phyloP scores from a whole-genome alignment of 2,888 invertebrate species.

The Ceratothoa steindachneri region DNA sequence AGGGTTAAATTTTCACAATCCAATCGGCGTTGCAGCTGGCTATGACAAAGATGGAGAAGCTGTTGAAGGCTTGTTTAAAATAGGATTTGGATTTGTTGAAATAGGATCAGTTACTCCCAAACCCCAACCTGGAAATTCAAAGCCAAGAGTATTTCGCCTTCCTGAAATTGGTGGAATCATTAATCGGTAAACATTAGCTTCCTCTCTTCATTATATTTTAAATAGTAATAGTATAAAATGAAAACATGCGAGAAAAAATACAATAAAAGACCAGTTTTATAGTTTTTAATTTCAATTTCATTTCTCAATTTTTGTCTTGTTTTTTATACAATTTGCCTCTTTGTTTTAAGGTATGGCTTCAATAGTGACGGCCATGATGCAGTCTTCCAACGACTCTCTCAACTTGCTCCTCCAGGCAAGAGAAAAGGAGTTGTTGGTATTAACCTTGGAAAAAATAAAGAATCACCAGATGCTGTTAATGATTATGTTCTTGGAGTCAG shows the following conservation, averaged over 20 bases:
- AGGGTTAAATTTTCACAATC: conserved; percentile 72
- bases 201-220: too few species aligned
- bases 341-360: conserved; percentile 72
- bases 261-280: too few species aligned
- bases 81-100: conserved; percentile 92
- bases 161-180: conserved; percentile 80
- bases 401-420: conserved; percentile 52
- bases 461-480: conserved; percentile 64
- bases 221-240: too few species aligned
- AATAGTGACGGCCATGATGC: conserved; percentile 86
- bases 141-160: conserved; percentile 87
- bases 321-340: neutral
- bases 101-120: conserved; percentile 91
- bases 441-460: conserved; percentile 94
- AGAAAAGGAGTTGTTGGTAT: conserved; percentile 72
- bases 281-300: too few species aligned
- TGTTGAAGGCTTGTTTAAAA: conserved; percentile 68
- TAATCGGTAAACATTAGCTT: conserved; percentile 64
- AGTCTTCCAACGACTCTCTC: conserved; percentile 65
- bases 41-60: conserved; percentile 97
- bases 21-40: conserved; percentile 96
- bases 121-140: conserved; percentile 87
- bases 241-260: too few species aligned
- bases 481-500: conserved; percentile 85
- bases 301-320: too few species aligned